These are phyloP conservation scores for Boloria euphrosyne DNA, from an alignment of 2,888 invertebrate genomes.

Conservation along the genomic window DNA sequence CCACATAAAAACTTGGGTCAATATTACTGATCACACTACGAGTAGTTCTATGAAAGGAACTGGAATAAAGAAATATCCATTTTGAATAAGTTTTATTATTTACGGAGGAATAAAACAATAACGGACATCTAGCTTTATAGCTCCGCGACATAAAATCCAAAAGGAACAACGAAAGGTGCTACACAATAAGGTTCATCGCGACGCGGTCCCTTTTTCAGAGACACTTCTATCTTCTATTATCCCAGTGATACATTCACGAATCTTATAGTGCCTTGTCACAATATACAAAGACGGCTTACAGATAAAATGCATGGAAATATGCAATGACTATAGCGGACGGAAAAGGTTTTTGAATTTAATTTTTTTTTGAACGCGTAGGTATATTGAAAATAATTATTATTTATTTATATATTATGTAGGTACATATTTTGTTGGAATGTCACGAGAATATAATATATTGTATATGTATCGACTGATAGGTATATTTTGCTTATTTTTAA, in stretches of 20 bases:
- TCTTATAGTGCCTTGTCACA: conserved; percentile 34
- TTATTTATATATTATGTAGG: not conserved
- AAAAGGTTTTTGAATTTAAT: conserved; percentile 7
- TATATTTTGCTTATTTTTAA: no score
- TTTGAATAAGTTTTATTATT: conserved; percentile 29
- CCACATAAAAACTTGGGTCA: no score
- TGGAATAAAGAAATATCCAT: not conserved
- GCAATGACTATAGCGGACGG: conserved; percentile 24
- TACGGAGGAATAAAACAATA: conserved; percentile 27
- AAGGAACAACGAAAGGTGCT: conserved; percentile 44
- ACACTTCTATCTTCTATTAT: conserved; percentile 44
- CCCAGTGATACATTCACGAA: conserved; percentile 34
- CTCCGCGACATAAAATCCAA: conserved; percentile 48
- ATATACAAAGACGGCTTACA: conserved; percentile 27
- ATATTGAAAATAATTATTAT: not conserved
- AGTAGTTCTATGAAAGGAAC: not conserved
- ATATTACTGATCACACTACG: not conserved
- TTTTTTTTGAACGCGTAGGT: not conserved
- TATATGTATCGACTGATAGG: no score
- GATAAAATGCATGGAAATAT: conserved; percentile 34
- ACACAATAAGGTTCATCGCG: conserved; percentile 47
- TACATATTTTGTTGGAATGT: no score
- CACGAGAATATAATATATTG: no score
- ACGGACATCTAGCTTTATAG: conserved; percentile 44
- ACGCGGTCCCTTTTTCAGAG: conserved; percentile 45